These are phyloP conservation scores for Pycnomerus fuliginosus DNA, from an alignment of 2,888 invertebrate species.

Conservation along the genomic window DNA sequence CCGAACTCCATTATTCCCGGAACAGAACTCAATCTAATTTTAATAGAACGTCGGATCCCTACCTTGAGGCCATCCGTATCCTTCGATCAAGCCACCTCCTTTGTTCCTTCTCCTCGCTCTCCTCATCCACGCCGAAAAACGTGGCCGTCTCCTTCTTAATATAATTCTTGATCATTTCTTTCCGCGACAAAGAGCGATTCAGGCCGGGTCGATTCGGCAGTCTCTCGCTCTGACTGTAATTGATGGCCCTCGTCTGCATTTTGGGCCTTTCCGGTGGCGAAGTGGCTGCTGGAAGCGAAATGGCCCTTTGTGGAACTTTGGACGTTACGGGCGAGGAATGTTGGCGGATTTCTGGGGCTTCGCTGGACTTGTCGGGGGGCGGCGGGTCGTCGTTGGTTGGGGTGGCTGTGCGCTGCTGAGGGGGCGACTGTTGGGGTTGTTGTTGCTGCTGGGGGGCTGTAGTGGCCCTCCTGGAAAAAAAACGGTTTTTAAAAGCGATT, in stretches of 20 bases:
- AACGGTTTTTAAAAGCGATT: no score
- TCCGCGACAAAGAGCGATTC: slow-evolving; percentile 50
- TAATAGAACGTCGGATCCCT: no score
- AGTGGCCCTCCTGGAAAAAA: slow-evolving; percentile 40
- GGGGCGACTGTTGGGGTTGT: slow-evolving; percentile 23
- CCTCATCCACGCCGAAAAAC: slow-evolving; percentile 83
- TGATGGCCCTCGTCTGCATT: slow-evolving; percentile 24
- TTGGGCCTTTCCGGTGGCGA: slow-evolving; percentile 36
- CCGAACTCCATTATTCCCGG: no score
- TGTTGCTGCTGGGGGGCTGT: slow-evolving; percentile 33
- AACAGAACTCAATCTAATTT: no score
- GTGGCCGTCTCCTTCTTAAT: slow-evolving; percentile 78
- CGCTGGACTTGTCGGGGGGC: neutral
- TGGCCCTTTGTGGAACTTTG: slow-evolving; percentile 35
- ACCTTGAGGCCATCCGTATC: slow-evolving; percentile 74
- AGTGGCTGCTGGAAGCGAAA: slow-evolving; percentile 39
- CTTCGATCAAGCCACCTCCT: slow-evolving; percentile 79
- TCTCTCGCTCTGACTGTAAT: slow-evolving; percentile 50
- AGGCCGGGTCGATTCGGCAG: slow-evolving; percentile 47
- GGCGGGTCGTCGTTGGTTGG: slow-evolving; percentile 30
- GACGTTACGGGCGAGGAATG: slow-evolving; percentile 24
- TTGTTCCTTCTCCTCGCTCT: slow-evolving; percentile 71
- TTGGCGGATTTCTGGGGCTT: slow-evolving; percentile 10
- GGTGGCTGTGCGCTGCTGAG: slow-evolving; percentile 39
- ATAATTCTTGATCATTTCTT: slow-evolving; percentile 60